Percentiles rank a stretch among this genome's conserved stretches.
phyloP scores from a whole-genome alignment of 2,113 vertebrate species.

The Calyptomena viridis region DNA sequence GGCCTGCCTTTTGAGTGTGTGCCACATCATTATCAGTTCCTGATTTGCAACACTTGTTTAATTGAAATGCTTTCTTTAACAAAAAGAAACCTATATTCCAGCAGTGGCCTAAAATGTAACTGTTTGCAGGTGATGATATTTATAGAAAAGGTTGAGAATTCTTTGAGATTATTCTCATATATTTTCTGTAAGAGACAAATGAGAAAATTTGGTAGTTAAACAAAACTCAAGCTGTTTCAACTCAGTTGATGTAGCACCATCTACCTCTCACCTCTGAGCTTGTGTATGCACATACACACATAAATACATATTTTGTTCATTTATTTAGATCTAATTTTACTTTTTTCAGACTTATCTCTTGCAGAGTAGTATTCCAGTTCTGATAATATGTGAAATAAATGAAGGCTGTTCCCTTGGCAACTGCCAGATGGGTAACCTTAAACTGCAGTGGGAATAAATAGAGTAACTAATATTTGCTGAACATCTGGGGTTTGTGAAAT shows the following conservation, averaged over 20 bases:
- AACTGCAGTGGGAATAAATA: neutral
- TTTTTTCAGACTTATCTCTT: neutral
- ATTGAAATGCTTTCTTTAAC: neutral
- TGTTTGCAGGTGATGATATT: neutral
- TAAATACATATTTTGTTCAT: neutral
- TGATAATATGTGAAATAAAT: neutral
- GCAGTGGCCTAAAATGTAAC: neutral
- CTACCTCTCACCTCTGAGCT: neutral
- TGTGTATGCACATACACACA: neutral
- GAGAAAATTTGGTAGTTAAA: neutral
- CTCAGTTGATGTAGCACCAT: neutral
- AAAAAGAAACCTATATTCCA: neutral
- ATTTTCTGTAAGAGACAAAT: neutral
- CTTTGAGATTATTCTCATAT: neutral
- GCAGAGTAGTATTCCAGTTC: neutral
- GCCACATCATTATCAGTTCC: neutral
- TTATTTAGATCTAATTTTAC: neutral
- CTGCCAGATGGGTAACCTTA: conserved; percentile 3
- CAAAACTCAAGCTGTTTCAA: neutral
- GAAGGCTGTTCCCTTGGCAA: conserved; percentile 44
- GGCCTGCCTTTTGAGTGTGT: neutral
- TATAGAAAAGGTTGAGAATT: neutral
- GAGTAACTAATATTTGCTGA: conserved; percentile 38
- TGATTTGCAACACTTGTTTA: neutral
- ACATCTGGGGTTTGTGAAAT: neutral